Evolutionary conservation across 1,140 invertebrate species (phyloP), one percentile per base, ranked within the genome.

Genomic region (Eurosta solidaginis): DNA sequence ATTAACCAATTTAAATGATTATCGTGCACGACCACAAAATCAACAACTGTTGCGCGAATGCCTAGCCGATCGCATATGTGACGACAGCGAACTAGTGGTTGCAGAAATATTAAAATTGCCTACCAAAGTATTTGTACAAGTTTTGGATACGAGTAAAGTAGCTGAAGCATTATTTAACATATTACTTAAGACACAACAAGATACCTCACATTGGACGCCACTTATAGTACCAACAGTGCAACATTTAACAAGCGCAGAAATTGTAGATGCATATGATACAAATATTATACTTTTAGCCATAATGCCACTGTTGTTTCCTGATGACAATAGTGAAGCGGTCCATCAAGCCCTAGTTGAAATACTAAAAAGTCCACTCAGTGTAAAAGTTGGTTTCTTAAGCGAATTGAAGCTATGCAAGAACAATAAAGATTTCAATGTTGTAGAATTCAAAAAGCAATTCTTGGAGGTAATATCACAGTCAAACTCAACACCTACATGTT

Each of bases 21-120:
- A 78, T 17, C 82, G 82, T 40, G 79, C 78, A 1, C 80, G 81
- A 0, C 80, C 83, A 54, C 83, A 84, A 73, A 89, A 91, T 80
- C 81, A 85, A 49, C 88, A 90, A 25, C 88, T 92, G 80, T 81
- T 93, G 0, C 89, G 89, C 80, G 90, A 90, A 68, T 90, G 90
- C 12, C 83, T 93, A 2, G 79, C 90, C 3, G 90, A 90, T 81
- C 88, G 91, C 54, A 83, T 93, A 0, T 88, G 89, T 44, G 92
- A 93, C 87, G 91, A 92, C 40, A 86, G 89, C 81, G 82, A 88
- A 0, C 80, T 88, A 42, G 90, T 93, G 2, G 89, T 92, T 1
- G 76, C 81, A n/a, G 88, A 89, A 50, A 82, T 90, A 42, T 84
- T 92, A 4, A 82, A 86, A 36, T 82, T 91, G 47, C 76, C 88